phyloP scores from a whole-genome alignment of 1,140 invertebrate species.

The Eurosta solidaginis region DNA sequence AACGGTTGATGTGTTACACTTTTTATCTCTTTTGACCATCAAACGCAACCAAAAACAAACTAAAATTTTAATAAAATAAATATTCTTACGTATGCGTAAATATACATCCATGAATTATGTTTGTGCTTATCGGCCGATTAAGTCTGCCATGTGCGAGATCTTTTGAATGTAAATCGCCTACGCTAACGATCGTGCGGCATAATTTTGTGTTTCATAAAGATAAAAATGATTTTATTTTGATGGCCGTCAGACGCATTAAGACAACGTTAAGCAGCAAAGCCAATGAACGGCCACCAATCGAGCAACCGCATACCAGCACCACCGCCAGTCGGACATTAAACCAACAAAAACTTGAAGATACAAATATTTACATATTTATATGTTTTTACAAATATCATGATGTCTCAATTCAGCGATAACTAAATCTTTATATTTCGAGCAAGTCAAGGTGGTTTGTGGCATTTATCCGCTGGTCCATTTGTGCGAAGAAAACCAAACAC shows the following conservation, averaged over 20 bases:
- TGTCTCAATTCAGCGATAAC: too few relatives aligned
- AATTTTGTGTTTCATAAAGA: not conserved
- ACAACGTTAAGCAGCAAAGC: not conserved
- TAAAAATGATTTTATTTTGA: slow-evolving; percentile 9
- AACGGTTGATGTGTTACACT: slow-evolving; percentile 13
- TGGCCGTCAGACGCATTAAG: slow-evolving; percentile 9
- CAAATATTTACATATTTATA: not conserved
- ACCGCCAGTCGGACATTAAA: not conserved
- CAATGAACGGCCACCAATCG: not conserved
- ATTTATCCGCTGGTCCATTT: too few relatives aligned
- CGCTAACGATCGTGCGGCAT: not conserved
- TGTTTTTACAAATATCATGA: not conserved
- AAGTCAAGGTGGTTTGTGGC: too few relatives aligned
- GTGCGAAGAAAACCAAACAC: too few relatives aligned
- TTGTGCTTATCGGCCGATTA: not conserved
- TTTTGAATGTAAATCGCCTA: too few relatives aligned
- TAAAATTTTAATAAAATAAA: not conserved
- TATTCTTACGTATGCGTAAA: not conserved
- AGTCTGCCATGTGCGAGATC: too few relatives aligned
- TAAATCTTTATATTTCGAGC: too few relatives aligned
- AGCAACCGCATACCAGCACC: not conserved
- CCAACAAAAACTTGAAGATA: not conserved
- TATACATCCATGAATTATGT: not conserved
- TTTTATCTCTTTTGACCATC: not conserved
- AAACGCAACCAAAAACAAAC: not conserved